Percentiles rank a stretch among this genome's conserved stretches.
Conservation (phyloP, 2,113 vertebrate genomes). For the Tinamus guttatus region DNA sequence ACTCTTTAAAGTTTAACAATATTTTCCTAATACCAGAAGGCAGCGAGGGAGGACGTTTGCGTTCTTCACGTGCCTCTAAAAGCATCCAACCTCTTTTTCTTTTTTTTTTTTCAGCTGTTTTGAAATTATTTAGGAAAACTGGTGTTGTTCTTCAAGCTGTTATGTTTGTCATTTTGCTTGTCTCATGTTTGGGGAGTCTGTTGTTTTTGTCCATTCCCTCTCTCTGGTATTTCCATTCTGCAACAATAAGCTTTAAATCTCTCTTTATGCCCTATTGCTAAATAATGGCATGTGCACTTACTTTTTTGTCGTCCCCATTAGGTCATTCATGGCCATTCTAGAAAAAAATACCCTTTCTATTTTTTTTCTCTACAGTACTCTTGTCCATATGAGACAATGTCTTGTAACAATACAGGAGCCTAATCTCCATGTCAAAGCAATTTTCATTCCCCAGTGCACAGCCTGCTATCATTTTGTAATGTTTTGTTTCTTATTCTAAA, state of each 20-base stretch:
- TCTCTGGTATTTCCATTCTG: slow-evolving; percentile 85
- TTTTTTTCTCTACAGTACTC: slow-evolving; percentile 85
- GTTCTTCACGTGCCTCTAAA: slow-evolving; percentile 25
- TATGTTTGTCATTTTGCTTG: slow-evolving; percentile 78
- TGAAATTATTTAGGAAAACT: slow-evolving; percentile 51
- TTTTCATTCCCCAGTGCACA: slow-evolving; percentile 96
- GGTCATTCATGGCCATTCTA: slow-evolving; percentile 93
- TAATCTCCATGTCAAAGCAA: slow-evolving; percentile 99
- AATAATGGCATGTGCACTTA: slow-evolving; percentile 91
- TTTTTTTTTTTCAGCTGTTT: too few species aligned
- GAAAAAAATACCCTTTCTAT: slow-evolving; percentile 83
- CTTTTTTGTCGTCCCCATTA: slow-evolving; percentile 91
- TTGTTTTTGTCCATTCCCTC: slow-evolving; percentile 85
- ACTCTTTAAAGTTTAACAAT: slow-evolving; percentile 84
- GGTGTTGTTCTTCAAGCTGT: slow-evolving; percentile 66
- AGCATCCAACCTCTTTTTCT: slow-evolving; percentile 6
- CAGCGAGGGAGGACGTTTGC: slow-evolving; percentile 10
- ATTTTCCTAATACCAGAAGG: slow-evolving; percentile 64
- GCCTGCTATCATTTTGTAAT: slow-evolving; percentile 97
- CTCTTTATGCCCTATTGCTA: slow-evolving; percentile 86
- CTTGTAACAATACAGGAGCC: slow-evolving; percentile 94
- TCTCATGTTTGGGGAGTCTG: slow-evolving; percentile 80
- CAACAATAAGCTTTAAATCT: slow-evolving; percentile 91
- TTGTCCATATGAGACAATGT: slow-evolving; percentile 97
- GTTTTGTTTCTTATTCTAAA: slow-evolving; percentile 98